Evolutionary conservation across 2,113 vertebrate species (phyloP), one percentile per base, ranked within the genome.

Genomic region (Morone saxatilis): DNA sequence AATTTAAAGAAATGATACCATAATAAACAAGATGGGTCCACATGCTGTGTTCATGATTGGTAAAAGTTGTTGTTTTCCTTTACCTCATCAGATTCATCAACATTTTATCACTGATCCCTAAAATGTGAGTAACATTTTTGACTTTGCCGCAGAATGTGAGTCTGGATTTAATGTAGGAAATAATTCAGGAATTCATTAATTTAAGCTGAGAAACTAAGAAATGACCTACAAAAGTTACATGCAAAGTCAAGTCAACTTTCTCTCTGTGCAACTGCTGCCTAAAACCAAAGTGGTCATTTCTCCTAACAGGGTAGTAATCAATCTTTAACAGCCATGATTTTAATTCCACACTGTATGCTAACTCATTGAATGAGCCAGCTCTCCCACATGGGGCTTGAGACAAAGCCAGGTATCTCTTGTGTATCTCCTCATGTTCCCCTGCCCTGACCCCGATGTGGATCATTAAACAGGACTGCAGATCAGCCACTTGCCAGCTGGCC

Each of bases 1-100:
- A 94, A 94, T 92, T 89, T 82, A 88, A 93, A 93, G 90, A 93
- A 93, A 89, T 85, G 48, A 93, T 81, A 91, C 88, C 80, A 85
- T 91, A 90, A 94, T 93, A 88, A 94, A 94, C 89, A 85, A 90
- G 83, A 83, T 8, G 77, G 71, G 90, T 91, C 86, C 62, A 66
- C 92, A 88, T 53, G 89, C 92, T 89, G 81, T 41, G 85, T 68
- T 81, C 81, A 56, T 90, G 92, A 94, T 92, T 91, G 84, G 85
- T 89, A 71, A 85, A 87, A 78, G 85, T 85, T 88, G 84, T 86
- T 86, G 71, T 84, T 91, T 92, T 93, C 88, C 89, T 89, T 92
- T 86, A 93, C 88, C 89, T 94, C 92, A 92, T 90, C 71, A 87
- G 63, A 89, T 84, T 89, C 70, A 73, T 75, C 59, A 84, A 51